Percentiles rank a stretch among this genome's conserved stretches.
phyloP scores from a whole-genome alignment of 53 echinoderm and acorn worm species.

The Zoroaster sp. region DNA sequence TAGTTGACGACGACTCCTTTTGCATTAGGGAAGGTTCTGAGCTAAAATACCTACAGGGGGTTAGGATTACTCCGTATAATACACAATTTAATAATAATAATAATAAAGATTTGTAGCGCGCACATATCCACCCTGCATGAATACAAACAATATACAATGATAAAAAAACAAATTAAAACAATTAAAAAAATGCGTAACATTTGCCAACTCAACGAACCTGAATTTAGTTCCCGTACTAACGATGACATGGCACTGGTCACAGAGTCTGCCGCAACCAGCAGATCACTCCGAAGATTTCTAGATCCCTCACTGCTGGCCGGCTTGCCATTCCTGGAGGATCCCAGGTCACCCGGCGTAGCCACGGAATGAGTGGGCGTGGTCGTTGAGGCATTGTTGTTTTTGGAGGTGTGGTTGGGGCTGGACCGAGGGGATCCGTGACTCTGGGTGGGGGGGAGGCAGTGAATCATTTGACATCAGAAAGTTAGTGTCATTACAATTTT shows the following conservation, averaged over 20 bases:
- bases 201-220: slow-evolving; percentile 55
- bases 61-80: too few relatives aligned
- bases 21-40: too few relatives aligned
- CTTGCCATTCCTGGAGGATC: slow-evolving; percentile 61
- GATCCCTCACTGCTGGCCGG: slow-evolving; percentile 63
- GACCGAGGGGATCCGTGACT: slow-evolving; percentile 94
- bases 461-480: not conserved
- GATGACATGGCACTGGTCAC: slow-evolving; percentile 99
- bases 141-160: too few relatives aligned
- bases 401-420: slow-evolving; percentile 84
- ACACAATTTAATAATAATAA: too few relatives aligned
- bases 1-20: too few relatives aligned
- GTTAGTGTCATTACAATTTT: too few relatives aligned
- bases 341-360: slow-evolving; percentile 47
- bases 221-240: slow-evolving; percentile 89
- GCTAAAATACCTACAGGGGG: too few relatives aligned
- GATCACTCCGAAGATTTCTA: slow-evolving; percentile 86
- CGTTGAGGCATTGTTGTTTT: slow-evolving; percentile 58
- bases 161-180: too few relatives aligned
- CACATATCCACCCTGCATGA: too few relatives aligned
- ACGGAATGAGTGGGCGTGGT: slow-evolving; percentile 58
- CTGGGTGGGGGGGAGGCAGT: slow-evolving; percentile 47
- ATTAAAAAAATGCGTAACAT: not conserved
- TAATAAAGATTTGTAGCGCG: too few relatives aligned
- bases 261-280: slow-evolving; percentile 89